Conservation (phyloP, 2,888 invertebrate species). For the Strigamia maritima region DNA sequence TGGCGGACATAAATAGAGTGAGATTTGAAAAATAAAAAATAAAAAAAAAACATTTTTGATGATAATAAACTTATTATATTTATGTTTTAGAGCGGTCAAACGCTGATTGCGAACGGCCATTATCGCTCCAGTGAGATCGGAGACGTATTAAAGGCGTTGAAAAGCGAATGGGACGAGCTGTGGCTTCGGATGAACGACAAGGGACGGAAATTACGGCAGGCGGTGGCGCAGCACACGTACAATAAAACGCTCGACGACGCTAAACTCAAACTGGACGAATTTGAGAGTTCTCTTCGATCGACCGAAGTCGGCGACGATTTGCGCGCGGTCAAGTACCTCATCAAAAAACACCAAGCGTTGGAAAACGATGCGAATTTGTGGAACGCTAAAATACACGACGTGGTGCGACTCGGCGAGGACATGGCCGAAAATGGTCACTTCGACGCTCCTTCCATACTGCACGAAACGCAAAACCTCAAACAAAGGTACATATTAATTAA, state of each 20-base stretch:
- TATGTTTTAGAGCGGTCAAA: slow-evolving; percentile 61
- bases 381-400: slow-evolving; percentile 73
- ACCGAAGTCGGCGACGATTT: slow-evolving; percentile 84
- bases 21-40: neutral
- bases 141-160: slow-evolving; percentile 65
- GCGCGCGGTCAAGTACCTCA: slow-evolving; percentile 81
- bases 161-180: slow-evolving; percentile 73
- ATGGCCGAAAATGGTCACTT: slow-evolving; percentile 93
- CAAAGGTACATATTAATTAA: slow-evolving; percentile 54
- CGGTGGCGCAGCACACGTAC: slow-evolving; percentile 72
- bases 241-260: slow-evolving; percentile 80
- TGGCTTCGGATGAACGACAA: slow-evolving; percentile 65
- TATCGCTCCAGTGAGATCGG: slow-evolving; percentile 66
- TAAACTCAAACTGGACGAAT: slow-evolving; percentile 76
- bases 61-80: slow-evolving; percentile 33
- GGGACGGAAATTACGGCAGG: slow-evolving; percentile 78
- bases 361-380: slow-evolving; percentile 84
- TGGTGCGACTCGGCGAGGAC: slow-evolving; percentile 73
- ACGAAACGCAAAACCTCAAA: slow-evolving; percentile 71
- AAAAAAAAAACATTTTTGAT: slow-evolving; percentile 43
- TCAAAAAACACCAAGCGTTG: slow-evolving; percentile 80
- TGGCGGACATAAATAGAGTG: slow-evolving; percentile 77
- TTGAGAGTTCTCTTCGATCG: slow-evolving; percentile 70
- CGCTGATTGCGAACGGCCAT: slow-evolving; percentile 67
- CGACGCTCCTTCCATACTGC: slow-evolving; percentile 80